These are phyloP conservation scores for Zaprionus taronus DNA, from an alignment of 1,140 invertebrate genomes.

Conservation along the genomic window DNA sequence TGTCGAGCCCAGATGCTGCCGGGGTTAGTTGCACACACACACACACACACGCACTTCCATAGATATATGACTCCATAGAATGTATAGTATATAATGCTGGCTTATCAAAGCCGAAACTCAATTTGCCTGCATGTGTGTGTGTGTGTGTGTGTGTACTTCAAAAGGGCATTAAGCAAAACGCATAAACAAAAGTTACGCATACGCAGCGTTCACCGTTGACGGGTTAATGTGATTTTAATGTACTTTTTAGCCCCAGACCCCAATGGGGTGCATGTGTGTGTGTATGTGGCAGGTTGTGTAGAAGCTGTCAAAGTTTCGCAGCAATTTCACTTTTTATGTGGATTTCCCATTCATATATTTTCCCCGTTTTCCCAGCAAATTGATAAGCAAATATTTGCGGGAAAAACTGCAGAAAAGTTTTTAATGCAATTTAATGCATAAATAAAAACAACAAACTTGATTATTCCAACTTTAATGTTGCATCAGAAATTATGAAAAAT, in stretches of 20 bases:
- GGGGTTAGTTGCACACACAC: constrained; percentile 27
- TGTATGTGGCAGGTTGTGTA: constrained; percentile 3
- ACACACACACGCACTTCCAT: not conserved
- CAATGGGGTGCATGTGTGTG: not conserved
- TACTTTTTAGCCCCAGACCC: constrained; percentile 62
- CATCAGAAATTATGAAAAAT: not conserved
- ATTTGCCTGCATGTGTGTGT: constrained; percentile 37
- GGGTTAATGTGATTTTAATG: constrained; percentile 83
- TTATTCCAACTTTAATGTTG: constrained; percentile 3
- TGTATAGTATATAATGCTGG: constrained; percentile 16
- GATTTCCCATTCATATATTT: constrained; percentile 20
- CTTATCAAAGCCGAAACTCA: constrained; percentile 27
- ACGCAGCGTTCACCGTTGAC: constrained; percentile 75
- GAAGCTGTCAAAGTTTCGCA: constrained; percentile 54
- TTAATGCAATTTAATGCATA: not conserved
- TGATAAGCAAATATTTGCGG: constrained; percentile 38
- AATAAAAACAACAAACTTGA: not conserved
- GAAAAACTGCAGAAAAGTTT: constrained; percentile 6
- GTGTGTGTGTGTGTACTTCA: constrained; percentile 55
- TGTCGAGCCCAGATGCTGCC: not conserved
- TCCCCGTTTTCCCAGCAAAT: constrained; percentile 30
- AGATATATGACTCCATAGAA: not conserved
- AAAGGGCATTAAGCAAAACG: constrained; percentile 70
- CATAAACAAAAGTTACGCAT: constrained; percentile 80
- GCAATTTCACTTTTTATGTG: constrained; percentile 40